These are phyloP conservation scores for Scaptomyza tumidula DNA, from an alignment of 2,888 invertebrate genomes.

Conservation along the genomic window DNA sequence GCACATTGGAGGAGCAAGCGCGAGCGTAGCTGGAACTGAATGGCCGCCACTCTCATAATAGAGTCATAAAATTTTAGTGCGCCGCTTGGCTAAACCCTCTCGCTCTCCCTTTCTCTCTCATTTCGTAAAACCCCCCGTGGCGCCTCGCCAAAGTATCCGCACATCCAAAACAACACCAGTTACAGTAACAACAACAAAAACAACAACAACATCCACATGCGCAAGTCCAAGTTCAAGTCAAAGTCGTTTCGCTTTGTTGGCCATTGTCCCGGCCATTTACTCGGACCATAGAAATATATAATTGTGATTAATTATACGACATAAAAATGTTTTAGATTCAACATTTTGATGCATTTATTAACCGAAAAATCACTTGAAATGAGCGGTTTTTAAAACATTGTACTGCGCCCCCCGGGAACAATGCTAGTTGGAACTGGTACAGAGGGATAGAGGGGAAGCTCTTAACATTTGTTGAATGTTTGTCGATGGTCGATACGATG, in stretches of 20 bases:
- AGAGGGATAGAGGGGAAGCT: neutral
- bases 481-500: constrained; percentile 36
- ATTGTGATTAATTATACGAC: constrained; percentile 80
- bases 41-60: constrained; percentile 77
- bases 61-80: constrained; percentile 80
- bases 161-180: constrained; percentile 8
- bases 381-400: constrained; percentile 60
- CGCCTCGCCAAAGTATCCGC: constrained; percentile 54
- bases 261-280: constrained; percentile 75
- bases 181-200: neutral
- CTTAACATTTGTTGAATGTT: constrained; percentile 23
- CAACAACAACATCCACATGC: constrained; percentile 4
- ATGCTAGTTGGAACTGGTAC: neutral
- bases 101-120: neutral
- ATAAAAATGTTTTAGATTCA: constrained; percentile 78
- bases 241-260: constrained; percentile 76
- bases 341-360: constrained; percentile 79
- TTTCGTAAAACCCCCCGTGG: constrained; percentile 64
- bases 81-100: constrained; percentile 58
- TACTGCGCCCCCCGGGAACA: constrained; percentile 37
- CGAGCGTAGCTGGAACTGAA: constrained; percentile 49
- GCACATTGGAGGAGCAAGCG: constrained; percentile 56
- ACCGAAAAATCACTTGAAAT: constrained; percentile 77
- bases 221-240: constrained; percentile 43
- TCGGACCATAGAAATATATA: constrained; percentile 75